Conservation (phyloP, 2,888 invertebrate species). For the Pterobdella sp. region DNA sequence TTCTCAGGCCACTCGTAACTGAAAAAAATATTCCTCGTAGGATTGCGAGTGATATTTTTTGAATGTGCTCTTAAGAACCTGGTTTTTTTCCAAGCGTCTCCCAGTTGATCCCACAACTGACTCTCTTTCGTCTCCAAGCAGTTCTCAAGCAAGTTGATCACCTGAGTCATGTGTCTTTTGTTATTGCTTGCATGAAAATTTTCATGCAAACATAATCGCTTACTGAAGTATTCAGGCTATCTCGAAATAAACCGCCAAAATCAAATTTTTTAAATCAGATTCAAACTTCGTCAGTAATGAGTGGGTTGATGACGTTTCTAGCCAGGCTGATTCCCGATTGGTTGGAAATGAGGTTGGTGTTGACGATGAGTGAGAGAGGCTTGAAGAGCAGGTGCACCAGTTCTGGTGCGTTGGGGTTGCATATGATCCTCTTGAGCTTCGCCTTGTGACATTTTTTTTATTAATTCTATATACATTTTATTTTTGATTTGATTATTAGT, state of each 20-base stretch:
- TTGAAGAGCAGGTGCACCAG: constrained; percentile 96
- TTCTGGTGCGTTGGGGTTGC: constrained; percentile 98
- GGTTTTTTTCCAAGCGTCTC: constrained; percentile 13
- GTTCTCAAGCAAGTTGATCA: constrained; percentile 22
- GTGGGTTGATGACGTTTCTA: constrained; percentile 70
- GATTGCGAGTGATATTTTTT: neutral
- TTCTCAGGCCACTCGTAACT: constrained; percentile 21
- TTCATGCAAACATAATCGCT: too few relatives aligned
- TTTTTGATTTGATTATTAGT: neutral
- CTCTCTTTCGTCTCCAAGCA: constrained; percentile 25
- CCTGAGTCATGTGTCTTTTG: neutral
- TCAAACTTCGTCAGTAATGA: constrained; percentile 80
- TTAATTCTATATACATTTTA: neutral
- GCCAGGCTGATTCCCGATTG: constrained; percentile 69
- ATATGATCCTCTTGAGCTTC: constrained; percentile 90
- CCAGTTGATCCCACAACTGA: constrained; percentile 18
- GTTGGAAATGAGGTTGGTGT: constrained; percentile 59
- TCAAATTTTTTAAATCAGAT: too few relatives aligned
- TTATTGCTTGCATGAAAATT: too few relatives aligned
- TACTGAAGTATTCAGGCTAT: too few relatives aligned
- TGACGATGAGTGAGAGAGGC: constrained; percentile 89
- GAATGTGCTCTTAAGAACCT: constrained; percentile 8
- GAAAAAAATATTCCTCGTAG: neutral
- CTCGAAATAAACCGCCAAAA: too few relatives aligned
- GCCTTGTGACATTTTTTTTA: constrained; percentile 57